These are phyloP conservation scores for Hydrotaea diabolus DNA, from an alignment of 2,888 invertebrate genomes.

Conservation along the genomic window DNA sequence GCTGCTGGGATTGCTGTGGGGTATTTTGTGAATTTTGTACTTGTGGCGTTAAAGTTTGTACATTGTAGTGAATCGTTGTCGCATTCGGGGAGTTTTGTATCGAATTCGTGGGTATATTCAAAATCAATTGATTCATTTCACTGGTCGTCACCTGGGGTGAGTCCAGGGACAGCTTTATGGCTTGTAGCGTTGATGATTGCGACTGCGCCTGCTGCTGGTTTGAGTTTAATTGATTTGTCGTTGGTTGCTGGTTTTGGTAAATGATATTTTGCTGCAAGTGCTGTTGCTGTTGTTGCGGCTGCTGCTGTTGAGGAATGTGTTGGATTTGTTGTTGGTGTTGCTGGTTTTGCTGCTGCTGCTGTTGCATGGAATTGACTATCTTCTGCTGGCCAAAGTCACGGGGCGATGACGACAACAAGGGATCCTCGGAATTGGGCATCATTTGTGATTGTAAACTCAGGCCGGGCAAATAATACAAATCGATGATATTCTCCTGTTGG, in stretches of 20 bases:
- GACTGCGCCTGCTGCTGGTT: conserved; percentile 67
- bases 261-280: neutral
- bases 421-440: conserved; percentile 94
- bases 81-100: conserved; percentile 46
- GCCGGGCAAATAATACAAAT: conserved; percentile 80
- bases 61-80: conserved; percentile 65
- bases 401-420: conserved; percentile 90
- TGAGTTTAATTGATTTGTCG: conserved; percentile 41
- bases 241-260: neutral
- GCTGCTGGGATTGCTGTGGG: conserved; percentile 58
- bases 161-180: conserved; percentile 55
- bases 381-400: conserved; percentile 85
- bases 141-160: conserved; percentile 10
- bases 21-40: conserved; percentile 69
- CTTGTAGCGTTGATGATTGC: conserved; percentile 21
- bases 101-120: conserved; percentile 57
- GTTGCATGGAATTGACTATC: conserved; percentile 68
- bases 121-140: conserved; percentile 58
- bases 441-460: conserved; percentile 88
- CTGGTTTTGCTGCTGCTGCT: conserved; percentile 65
- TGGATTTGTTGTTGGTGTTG: conserved; percentile 52
- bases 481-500: conserved; percentile 79
- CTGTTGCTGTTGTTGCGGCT: conserved; percentile 66
- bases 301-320: conserved; percentile 53
- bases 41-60: conserved; percentile 70